Evolutionary conservation across 1,140 invertebrate species (phyloP), one percentile per base, ranked within the genome.

Genomic region (Anadara kagoshimensis): DNA sequence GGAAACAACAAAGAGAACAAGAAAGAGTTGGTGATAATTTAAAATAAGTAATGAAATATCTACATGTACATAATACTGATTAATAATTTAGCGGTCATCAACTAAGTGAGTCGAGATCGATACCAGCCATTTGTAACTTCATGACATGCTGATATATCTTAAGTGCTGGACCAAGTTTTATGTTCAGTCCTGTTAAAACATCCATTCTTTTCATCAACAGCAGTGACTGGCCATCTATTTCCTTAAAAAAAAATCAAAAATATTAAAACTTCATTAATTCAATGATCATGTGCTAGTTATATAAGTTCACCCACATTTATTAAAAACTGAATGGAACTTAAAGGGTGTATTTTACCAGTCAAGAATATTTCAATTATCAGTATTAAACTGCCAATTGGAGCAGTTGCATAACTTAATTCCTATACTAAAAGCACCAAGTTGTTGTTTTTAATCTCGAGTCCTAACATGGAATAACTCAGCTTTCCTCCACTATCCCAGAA

Each of bases 171-270:
- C 95, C 95, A 1, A 97, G 88, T 73, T 95, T 94, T 24, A 97
- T 88, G 65, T 93, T 92, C 53, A 97, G 89, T 41, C 94, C 93
- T 51, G 90, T 93, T 3, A 97, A 89, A 4, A 97, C 94, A 84
- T 97, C 95, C 44, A 91, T 91, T 78, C 95, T 90, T 81, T 93
- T 93, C 88, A 97, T 91, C 78, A 97, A 90, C 29, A 96, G 89
- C 36, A 97, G 88, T 4, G 94, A 94, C 75, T 93, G 92, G 0
- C 96, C 96, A 91, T 97, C 96, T 78, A 97, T 96, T 84, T 96
- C 95, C 95, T 96, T 87, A 65, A 92, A 91, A 70, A 73, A 80
- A 75, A 78, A 76, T 44, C 20, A 1, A 36, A 53, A 45, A 20
- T 24, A 59, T 43, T 63, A 63, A 26, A 45, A 14, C 7, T 47